Conservation (phyloP, 2,888 invertebrate genomes). For the Callyntrura guangdongensis region DNA sequence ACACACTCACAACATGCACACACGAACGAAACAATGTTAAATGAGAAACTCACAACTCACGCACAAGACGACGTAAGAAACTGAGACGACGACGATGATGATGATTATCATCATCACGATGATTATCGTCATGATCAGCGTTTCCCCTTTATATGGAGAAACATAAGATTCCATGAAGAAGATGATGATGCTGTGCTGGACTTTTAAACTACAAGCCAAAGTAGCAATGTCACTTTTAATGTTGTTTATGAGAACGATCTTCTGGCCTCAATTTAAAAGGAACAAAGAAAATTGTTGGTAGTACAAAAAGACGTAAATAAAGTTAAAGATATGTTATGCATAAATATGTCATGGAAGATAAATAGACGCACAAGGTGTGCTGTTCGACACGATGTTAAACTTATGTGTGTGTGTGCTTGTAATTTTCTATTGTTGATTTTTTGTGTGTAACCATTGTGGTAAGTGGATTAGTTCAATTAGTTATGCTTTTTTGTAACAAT, state of each 20-base stretch:
- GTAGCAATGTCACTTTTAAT: constrained; percentile 70
- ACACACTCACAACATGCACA: constrained; percentile 36
- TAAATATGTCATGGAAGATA: constrained; percentile 56
- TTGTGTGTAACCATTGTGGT: background rate
- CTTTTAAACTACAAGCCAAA: constrained; percentile 32
- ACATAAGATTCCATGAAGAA: too few species aligned
- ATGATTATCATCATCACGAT: constrained; percentile 19
- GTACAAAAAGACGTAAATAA: background rate
- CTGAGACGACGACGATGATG: constrained; percentile 44
- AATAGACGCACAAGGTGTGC: constrained; percentile 30
- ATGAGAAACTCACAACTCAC: constrained; percentile 49
- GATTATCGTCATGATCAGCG: constrained; percentile 33
- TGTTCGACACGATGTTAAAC: constrained; percentile 27
- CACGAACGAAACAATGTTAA: constrained; percentile 23
- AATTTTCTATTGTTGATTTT: constrained; percentile 26
- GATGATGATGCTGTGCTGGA: constrained; percentile 3
- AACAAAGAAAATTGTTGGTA: constrained; percentile 21
- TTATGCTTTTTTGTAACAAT: background rate
- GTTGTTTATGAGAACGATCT: constrained; percentile 74
- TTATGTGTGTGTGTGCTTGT: background rate
- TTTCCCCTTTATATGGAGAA: constrained; percentile 32
- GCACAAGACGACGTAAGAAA: constrained; percentile 28
- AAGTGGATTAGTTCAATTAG: background rate
- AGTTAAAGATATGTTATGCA: constrained; percentile 29
- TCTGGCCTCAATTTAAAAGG: constrained; percentile 61